Percentiles rank a stretch among this genome's conserved stretches.
phyloP scores from a whole-genome alignment of 2,797 vertebrate genomes.

The Acomys russatus region DNA sequence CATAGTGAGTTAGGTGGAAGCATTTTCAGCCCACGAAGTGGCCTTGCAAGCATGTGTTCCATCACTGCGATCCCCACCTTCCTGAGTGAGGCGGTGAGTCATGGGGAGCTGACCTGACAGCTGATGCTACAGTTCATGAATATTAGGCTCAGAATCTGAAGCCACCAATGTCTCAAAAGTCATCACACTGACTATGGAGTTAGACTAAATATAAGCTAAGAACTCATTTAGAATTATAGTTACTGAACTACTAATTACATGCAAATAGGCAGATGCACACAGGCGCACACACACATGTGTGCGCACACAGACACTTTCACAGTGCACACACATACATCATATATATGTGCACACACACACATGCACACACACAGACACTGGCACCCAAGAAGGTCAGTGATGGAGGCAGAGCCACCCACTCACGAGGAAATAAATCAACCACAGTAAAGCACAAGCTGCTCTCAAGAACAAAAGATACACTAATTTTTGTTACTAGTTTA shows the following conservation, averaged over 20 bases:
- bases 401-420: not conserved
- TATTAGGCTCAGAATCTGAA: not conserved
- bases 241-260: not conserved
- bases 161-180: not conserved
- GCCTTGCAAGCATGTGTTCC: not conserved
- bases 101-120: not conserved
- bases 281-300: not conserved
- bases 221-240: slow-evolving; percentile 7
- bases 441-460: not conserved
- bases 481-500: not conserved
- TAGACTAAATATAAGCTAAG: not conserved
- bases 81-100: not conserved
- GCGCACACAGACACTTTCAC: not conserved
- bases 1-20: not conserved
- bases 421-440: not conserved
- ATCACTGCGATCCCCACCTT: not conserved
- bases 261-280: not conserved
- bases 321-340: not conserved
- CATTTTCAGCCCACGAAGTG: not conserved
- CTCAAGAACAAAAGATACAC: not conserved
- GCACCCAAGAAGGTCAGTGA: not conserved
- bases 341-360: not conserved
- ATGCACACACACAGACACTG: not conserved
- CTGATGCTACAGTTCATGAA: not conserved
- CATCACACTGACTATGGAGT: not conserved